Evolutionary conservation across 2,888 invertebrate species (phyloP), one percentile per base, ranked within the genome.

Genomic region (Corbicula japonica): DNA sequence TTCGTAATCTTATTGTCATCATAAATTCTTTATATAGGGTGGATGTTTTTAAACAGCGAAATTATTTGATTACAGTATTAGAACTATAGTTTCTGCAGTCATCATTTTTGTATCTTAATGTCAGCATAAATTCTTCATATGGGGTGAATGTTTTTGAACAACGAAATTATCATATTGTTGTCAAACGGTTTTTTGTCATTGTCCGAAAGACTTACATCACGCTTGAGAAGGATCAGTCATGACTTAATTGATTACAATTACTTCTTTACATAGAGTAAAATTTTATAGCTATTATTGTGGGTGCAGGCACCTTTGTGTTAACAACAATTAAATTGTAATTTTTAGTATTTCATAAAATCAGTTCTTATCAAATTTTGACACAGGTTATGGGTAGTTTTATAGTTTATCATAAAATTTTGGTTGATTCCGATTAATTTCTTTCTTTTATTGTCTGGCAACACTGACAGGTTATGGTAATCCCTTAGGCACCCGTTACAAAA

Each of bases 271-370:
- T n/a, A n/a, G n/a, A n/a, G n/a, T n/a, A 30, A 4, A 26, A 38
- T 54, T 66, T 66, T 66, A 54, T 66, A 30, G 52, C 38, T 52
- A 18, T 54, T 54, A 66, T 54, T 48, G 21, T 44, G 71, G 62
- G 62, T 35, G 54, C 61, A 72, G 50, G 10, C 35, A 41, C 38
- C 70, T 58, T 58, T 74, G 34, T 69, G 62, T 62, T 34, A 15
- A 65, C 35, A 62, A 28, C 75, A 69, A 52, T 75, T 61, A 61
- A 28, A 23, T 23, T 15, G 26, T 38, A 69, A 69, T 75, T 75
- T 68, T 54, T 56, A 62, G 54, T 62, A 54, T 62, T 56, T 62
- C 54, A 56, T 62, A 68, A 62, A 46, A 44, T 61, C 28, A 41
- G 44, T 21, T 60, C 35, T 75, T 56, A 62, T 46, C 44, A 65